Evolutionary conservation across 1,140 invertebrate genomes (phyloP), one percentile per base, ranked within the genome.

Genomic region (Kradibia gibbosae): DNA sequence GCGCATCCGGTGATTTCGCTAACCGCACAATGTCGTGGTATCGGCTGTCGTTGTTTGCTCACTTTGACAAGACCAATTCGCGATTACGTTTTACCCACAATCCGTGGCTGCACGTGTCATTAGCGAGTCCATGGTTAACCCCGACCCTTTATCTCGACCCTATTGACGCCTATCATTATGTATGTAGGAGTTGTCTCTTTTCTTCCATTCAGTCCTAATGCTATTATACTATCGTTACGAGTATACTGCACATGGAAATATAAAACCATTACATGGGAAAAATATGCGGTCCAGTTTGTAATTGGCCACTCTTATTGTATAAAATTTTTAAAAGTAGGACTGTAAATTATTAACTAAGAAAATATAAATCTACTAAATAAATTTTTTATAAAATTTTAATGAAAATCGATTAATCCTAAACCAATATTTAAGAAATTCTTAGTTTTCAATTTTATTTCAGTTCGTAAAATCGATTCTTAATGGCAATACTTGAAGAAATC

Each of bases 61-160:
- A 89, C 89, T 91, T 91, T 91, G 90, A 91, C 91, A 90, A 91
- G 89, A 89, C 89, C 89, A 91, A 91, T 91, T 90, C 90, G 87
- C 88, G 87, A 88, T 86, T 83, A 81, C 83, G 85, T 84, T 84
- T 81, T 82, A 77, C 71, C 13, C 60, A 34, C 34, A 67, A 57
- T 45, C 73, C 73, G 13, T n/a, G 5, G 8, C 85, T 86, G 86
- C 88, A 87, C 89, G 86, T 91, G 89, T 91, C 90, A 91, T 91
- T 91, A 90, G 87, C 86, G 89, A 90, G 86, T 87, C 86, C 85
- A 76, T 67, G 76, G 83, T 85, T 84, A 86, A 87, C 87, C 86
- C 85, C 85, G 83, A 15, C 13, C 20, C 11, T 31, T 62, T 4
- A 15, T 62, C 25, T 3, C 15, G 28, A 31, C 31, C 60, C 60